Percentiles rank a stretch among this genome's conserved stretches.
Conservation (phyloP, 2,888 invertebrate species). For the Phyllotreta striolata region DNA sequence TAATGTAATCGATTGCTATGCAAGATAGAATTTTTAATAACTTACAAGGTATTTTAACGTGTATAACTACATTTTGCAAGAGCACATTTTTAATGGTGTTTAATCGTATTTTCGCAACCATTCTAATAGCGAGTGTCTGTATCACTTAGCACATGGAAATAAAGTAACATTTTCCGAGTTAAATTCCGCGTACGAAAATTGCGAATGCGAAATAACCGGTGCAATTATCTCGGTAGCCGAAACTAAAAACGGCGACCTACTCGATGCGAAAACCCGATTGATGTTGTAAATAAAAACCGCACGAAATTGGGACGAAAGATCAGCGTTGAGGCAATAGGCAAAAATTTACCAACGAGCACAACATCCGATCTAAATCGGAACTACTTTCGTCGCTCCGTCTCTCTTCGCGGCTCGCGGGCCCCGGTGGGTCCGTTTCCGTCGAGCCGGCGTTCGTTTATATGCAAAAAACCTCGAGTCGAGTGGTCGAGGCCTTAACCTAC, state of each 20-base stretch:
- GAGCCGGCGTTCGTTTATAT: slow-evolving; percentile 53
- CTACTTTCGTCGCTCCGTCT: slow-evolving; percentile 45
- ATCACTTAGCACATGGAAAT: too few species aligned
- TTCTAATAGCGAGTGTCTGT: too few species aligned
- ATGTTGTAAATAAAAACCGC: slow-evolving; percentile 24
- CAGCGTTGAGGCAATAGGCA: slow-evolving; percentile 48
- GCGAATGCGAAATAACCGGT: slow-evolving; percentile 3
- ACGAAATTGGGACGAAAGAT: slow-evolving; percentile 48
- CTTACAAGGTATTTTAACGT: too few species aligned
- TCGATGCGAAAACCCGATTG: slow-evolving; percentile 27
- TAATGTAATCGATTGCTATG: too few species aligned
- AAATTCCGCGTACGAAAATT: slow-evolving; percentile 8
- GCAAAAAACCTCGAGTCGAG: slow-evolving; percentile 54
- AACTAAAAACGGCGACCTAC: slow-evolving; percentile 20
- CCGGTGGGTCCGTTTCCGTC: slow-evolving; percentile 36
- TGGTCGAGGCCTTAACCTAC: slow-evolving; percentile 59
- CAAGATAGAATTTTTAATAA: too few species aligned
- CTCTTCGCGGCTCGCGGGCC: slow-evolving; percentile 44
- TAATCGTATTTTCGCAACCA: too few species aligned
- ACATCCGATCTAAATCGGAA: slow-evolving; percentile 43
- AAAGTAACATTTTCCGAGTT: too few species aligned
- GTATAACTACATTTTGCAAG: too few species aligned
- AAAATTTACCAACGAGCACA: slow-evolving; percentile 49
- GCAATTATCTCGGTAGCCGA: slow-evolving; percentile 8
- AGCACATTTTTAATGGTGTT: too few species aligned